These are phyloP conservation scores for Sarcophaga subvicina DNA, from an alignment of 2,888 invertebrate genomes.

Conservation along the genomic window DNA sequence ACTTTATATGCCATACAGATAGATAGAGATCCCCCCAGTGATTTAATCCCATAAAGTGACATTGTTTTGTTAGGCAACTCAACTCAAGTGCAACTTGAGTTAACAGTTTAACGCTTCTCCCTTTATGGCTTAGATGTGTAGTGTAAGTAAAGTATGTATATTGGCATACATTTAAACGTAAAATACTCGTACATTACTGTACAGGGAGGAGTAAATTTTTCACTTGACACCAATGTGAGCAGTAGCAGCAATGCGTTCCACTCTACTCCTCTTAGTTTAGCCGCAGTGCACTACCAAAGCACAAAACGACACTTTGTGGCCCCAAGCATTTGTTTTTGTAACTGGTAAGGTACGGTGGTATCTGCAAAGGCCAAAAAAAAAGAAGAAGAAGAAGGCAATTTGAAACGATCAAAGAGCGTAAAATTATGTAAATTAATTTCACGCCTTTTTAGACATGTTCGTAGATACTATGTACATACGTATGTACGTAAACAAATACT, in stretches of 20 bases:
- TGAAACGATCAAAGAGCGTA: slow-evolving; percentile 81
- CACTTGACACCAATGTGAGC: slow-evolving; percentile 61
- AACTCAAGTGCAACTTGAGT: slow-evolving; percentile 77
- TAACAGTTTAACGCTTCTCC: slow-evolving; percentile 76
- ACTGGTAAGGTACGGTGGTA: not conserved
- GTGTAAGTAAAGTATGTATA: not conserved
- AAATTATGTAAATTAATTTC: slow-evolving; percentile 83
- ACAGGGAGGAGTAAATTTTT: slow-evolving; percentile 71
- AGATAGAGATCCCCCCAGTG: slow-evolving; percentile 75
- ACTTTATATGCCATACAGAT: slow-evolving; percentile 22
- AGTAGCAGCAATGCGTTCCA: slow-evolving; percentile 16
- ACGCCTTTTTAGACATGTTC: slow-evolving; percentile 82
- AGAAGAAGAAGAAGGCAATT: slow-evolving; percentile 71
- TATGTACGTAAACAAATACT: slow-evolving; percentile 40
- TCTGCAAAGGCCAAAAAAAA: slow-evolving; percentile 41
- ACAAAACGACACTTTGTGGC: slow-evolving; percentile 70
- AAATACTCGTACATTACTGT: slow-evolving; percentile 53
- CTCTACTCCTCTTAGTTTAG: slow-evolving; percentile 18
- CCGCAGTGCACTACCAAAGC: slow-evolving; percentile 26
- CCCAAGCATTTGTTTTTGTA: slow-evolving; percentile 47
- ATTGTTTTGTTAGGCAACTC: slow-evolving; percentile 76
- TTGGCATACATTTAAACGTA: slow-evolving; percentile 56
- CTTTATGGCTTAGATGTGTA: slow-evolving; percentile 2
- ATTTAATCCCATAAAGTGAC: slow-evolving; percentile 76
- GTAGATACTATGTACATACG: slow-evolving; percentile 52